Conservation (phyloP, 2,113 vertebrate genomes). For the Xerus inauris region DNA sequence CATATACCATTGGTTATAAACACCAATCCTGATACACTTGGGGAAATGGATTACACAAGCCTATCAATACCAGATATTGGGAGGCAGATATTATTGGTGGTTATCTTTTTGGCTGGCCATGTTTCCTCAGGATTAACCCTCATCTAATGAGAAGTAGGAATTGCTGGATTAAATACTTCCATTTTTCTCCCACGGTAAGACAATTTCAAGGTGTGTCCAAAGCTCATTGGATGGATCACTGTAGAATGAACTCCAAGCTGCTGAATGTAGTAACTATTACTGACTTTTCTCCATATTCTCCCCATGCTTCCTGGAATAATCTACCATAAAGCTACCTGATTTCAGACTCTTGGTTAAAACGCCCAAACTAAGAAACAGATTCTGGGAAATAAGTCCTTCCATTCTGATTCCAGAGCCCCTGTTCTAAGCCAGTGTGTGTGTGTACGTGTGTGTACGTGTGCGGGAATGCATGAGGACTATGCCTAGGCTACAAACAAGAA, state of each 20-base stretch:
- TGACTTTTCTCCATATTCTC: background rate
- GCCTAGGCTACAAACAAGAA: background rate
- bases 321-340: background rate
- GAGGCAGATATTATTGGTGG: background rate
- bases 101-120: background rate
- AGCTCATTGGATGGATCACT: background rate
- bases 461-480: too few relatives aligned
- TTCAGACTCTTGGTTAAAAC: background rate
- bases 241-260: background rate
- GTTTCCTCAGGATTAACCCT: background rate
- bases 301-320: background rate
- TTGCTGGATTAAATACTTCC: background rate
- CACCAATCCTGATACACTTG: background rate
- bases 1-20: background rate
- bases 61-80: background rate
- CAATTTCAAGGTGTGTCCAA: background rate
- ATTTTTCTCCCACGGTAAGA: background rate
- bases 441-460: too few relatives aligned
- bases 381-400: background rate
- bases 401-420: background rate
- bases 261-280: background rate
- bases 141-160: background rate
- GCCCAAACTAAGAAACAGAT: background rate
- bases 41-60: background rate
- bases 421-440: background rate